A percentile compares a stretch with the other conserved stretches of the same genome.
Conservation (phyloP, 2,888 invertebrate genomes). For the Alitta virens region DNA sequence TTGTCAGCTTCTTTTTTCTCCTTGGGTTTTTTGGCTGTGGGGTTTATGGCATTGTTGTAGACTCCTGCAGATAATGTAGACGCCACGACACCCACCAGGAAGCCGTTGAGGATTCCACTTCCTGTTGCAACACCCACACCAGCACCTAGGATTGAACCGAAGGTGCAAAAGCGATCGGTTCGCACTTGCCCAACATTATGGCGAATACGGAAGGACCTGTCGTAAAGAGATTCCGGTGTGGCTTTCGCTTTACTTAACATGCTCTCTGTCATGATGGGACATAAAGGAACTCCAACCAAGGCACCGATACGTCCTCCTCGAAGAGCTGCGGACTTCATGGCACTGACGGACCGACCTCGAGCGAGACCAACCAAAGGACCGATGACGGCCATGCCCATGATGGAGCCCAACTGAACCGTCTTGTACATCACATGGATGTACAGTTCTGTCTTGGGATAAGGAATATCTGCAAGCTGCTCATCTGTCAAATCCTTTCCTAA, state of each 20-base stretch:
- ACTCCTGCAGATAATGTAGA: slow-evolving; percentile 7
- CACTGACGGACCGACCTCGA: not conserved
- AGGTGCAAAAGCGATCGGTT: slow-evolving; percentile 10
- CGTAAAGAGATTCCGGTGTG: slow-evolving; percentile 31
- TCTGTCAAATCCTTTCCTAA: slow-evolving; percentile 3
- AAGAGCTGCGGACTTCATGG: not conserved
- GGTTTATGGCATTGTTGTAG: slow-evolving; percentile 6
- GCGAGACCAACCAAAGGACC: slow-evolving; percentile 11
- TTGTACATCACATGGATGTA: slow-evolving; percentile 39
- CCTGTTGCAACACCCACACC: not conserved
- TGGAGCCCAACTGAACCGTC: slow-evolving; percentile 30
- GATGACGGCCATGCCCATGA: slow-evolving; percentile 18
- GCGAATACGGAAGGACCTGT: slow-evolving; percentile 27
- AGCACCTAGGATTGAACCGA: slow-evolving; percentile 7
- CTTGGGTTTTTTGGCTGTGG: too few species aligned
- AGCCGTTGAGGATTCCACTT: not conserved
- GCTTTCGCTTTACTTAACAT: slow-evolving; percentile 35
- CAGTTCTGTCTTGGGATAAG: slow-evolving; percentile 36
- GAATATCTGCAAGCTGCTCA: slow-evolving; percentile 24
- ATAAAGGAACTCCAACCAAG: slow-evolving; percentile 22
- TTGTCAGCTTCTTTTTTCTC: too few species aligned
- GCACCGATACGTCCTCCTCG: slow-evolving; percentile 14
- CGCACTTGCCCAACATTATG: slow-evolving; percentile 16
- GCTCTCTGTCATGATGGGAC: slow-evolving; percentile 34
- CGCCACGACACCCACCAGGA: not conserved